Conservation (phyloP, 1,140 invertebrate genomes). For the Arion vulgaris region DNA sequence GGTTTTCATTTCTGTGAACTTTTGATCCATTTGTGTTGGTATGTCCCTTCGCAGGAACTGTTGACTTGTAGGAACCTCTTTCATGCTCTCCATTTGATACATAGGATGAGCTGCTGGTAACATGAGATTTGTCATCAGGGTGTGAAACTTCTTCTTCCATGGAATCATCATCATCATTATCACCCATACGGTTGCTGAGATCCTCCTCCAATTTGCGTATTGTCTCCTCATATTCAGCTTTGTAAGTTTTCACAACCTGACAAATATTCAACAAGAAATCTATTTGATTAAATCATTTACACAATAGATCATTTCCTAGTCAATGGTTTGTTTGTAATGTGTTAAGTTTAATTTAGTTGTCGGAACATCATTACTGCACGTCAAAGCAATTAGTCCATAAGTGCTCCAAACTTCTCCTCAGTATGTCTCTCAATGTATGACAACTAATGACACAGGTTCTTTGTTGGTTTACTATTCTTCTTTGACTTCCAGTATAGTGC, state of each 20-base stretch:
- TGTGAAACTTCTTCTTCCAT: not conserved
- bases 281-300: too few species aligned
- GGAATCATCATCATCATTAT: conserved; percentile 12
- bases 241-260: conserved; percentile 20
- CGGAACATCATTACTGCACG: too few species aligned
- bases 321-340: too few species aligned
- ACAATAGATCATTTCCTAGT: too few species aligned
- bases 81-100: conserved; percentile 3
- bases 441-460: too few species aligned
- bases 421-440: too few species aligned
- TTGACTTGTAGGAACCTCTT: conserved; percentile 31
- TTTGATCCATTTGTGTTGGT: conserved; percentile 14
- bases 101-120: not conserved
- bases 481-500: too few species aligned
- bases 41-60: conserved; percentile 6
- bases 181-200: not conserved
- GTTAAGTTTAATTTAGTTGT: too few species aligned
- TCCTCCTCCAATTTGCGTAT: conserved; percentile 30
- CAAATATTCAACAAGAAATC: not conserved
- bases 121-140: not conserved
- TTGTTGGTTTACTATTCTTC: too few species aligned
- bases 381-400: too few species aligned
- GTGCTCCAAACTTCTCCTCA: too few species aligned
- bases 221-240: conserved; percentile 18
- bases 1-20: not conserved